These are phyloP conservation scores for Limnephilus auricula DNA, from an alignment of 2,888 invertebrate genomes.

Conservation along the genomic window DNA sequence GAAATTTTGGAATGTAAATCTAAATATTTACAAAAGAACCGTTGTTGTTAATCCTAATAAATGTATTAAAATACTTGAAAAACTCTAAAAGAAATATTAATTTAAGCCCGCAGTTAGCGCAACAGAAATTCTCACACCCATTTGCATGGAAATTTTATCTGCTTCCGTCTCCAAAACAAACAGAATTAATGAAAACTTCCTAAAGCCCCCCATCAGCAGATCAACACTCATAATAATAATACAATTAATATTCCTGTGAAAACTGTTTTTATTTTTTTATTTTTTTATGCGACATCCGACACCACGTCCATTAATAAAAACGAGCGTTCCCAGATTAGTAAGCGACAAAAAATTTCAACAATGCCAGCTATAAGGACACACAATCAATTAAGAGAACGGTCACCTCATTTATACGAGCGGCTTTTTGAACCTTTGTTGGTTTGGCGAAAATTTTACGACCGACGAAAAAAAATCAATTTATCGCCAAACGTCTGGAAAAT, in stretches of 20 bases:
- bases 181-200: neutral
- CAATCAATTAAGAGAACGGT: neutral
- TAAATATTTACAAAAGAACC: neutral
- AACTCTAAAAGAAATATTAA: neutral
- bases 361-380: neutral
- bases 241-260: neutral
- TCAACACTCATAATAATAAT: neutral
- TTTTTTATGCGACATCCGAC: neutral
- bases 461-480: neutral
- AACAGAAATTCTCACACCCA: neutral
- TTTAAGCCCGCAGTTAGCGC: neutral
- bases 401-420: constrained; percentile 6
- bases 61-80: neutral
- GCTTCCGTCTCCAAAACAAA: neutral
- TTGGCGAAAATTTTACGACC: neutral
- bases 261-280: neutral
- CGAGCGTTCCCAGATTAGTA: constrained; percentile 11
- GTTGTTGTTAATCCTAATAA: neutral
- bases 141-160: neutral
- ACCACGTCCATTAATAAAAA: constrained; percentile 14
- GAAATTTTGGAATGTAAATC: neutral
- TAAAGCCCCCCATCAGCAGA: neutral
- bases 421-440: constrained; percentile 12
- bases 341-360: constrained; percentile 9
- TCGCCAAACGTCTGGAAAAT: neutral